A percentile compares a stretch with the other conserved stretches of the same genome.
phyloP scores from a whole-genome alignment of 1,140 invertebrate species.

The Gonioctena quinquepunctata region DNA sequence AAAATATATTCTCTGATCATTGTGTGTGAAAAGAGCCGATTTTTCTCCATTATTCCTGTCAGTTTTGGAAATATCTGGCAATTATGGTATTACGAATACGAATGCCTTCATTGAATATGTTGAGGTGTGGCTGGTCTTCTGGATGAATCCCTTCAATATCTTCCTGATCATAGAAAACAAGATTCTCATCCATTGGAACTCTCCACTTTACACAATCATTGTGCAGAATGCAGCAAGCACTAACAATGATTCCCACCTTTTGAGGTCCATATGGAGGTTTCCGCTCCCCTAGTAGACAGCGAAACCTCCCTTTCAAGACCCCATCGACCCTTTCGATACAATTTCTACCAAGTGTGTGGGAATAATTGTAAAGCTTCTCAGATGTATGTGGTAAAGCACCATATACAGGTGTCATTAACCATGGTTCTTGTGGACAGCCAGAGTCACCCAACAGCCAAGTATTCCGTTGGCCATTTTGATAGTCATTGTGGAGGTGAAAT shows the following conservation, averaged over 20 bases:
- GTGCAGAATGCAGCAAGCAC: background rate
- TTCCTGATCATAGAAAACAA: too few species aligned
- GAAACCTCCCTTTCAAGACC: constrained; percentile 4
- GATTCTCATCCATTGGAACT: too few species aligned
- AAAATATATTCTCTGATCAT: too few species aligned
- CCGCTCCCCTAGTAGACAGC: background rate
- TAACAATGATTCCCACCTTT: background rate
- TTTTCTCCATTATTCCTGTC: too few species aligned
- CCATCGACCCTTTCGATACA: constrained; percentile 4
- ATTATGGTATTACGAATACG: too few species aligned
- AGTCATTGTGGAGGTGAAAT: constrained; percentile 6
- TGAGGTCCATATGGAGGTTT: background rate
- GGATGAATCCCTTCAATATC: too few species aligned
- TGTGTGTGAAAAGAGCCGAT: too few species aligned
- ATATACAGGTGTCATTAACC: background rate
- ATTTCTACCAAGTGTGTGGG: background rate
- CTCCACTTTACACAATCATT: too few species aligned
- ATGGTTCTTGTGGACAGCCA: background rate
- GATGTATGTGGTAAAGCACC: background rate
- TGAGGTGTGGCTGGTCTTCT: too few species aligned
- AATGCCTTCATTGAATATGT: too few species aligned
- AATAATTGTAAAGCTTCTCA: background rate
- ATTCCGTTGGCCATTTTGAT: background rate
- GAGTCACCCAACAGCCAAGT: constrained; percentile 8
- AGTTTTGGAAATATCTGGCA: too few species aligned